phyloP scores from a whole-genome alignment of 2,888 invertebrate genomes.

The Aspidiotus destructor region DNA sequence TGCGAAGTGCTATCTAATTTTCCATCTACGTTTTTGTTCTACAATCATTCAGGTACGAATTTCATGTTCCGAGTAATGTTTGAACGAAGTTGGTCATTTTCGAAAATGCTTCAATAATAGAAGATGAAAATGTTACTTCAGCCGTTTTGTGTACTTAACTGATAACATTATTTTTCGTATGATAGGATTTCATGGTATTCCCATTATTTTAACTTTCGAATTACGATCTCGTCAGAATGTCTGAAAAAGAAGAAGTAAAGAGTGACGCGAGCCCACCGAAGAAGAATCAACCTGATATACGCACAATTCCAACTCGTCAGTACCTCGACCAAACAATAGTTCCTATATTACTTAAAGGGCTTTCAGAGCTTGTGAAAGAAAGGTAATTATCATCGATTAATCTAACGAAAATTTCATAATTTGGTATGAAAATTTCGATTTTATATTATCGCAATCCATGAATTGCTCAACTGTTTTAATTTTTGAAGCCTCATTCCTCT shows the following conservation, averaged over 20 bases:
- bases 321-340: constrained; percentile 98
- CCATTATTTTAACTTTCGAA: too few species aligned
- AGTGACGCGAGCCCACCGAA: constrained; percentile 20
- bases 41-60: too few species aligned
- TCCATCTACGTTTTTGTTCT: too few species aligned
- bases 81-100: too few species aligned
- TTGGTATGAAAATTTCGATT: too few species aligned
- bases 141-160: too few species aligned
- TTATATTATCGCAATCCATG: not conserved
- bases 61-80: too few species aligned
- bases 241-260: constrained; percentile 28
- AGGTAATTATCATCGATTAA: constrained; percentile 42
- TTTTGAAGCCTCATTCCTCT: not conserved
- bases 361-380: constrained; percentile 86
- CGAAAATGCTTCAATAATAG: too few species aligned
- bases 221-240: not conserved
- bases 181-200: too few species aligned
- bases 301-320: constrained; percentile 67
- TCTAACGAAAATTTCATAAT: not conserved
- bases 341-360: constrained; percentile 83
- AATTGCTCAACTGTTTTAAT: not conserved
- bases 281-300: constrained; percentile 21
- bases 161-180: too few species aligned
- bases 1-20: too few species aligned
- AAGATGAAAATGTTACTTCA: too few species aligned